A percentile compares a stretch with the other conserved stretches of the same genome.
These are phyloP conservation scores for Eriocheir sinensis DNA, from an alignment of 1,140 invertebrate species.

Conservation along the genomic window DNA sequence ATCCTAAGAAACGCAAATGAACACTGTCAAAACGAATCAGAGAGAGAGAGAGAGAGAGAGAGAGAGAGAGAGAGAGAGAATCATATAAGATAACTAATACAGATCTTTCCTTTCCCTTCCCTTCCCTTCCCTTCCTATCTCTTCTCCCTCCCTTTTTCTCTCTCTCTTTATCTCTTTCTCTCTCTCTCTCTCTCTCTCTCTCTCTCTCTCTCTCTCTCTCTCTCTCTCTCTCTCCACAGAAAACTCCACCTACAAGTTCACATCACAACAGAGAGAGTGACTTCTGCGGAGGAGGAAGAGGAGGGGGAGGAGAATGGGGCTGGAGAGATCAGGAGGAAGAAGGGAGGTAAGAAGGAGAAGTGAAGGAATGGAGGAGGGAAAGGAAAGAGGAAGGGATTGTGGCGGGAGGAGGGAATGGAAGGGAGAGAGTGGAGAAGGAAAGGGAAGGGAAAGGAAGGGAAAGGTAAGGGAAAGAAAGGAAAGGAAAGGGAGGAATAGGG, in stretches of 20 bases:
- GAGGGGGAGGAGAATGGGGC: background rate
- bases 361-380: background rate
- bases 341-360: background rate
- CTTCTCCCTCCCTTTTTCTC: background rate
- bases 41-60: too few species aligned
- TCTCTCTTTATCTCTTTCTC: background rate
- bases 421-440: too few species aligned
- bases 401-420: too few species aligned
- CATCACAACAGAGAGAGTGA: background rate
- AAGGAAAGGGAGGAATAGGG: too few species aligned
- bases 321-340: background rate
- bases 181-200: background rate
- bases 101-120: background rate
- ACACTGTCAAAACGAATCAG: too few species aligned
- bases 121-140: too few species aligned
- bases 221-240: background rate
- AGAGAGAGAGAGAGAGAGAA: too few species aligned
- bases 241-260: background rate
- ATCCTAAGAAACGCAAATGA: too few species aligned
- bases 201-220: conserved; percentile 6
- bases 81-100: background rate
- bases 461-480: too few species aligned
- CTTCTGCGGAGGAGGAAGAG: background rate
- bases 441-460: too few species aligned
- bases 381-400: background rate